phyloP scores from a whole-genome alignment of 2,113 vertebrate species.

The Chaenocephalus aceratus region DNA sequence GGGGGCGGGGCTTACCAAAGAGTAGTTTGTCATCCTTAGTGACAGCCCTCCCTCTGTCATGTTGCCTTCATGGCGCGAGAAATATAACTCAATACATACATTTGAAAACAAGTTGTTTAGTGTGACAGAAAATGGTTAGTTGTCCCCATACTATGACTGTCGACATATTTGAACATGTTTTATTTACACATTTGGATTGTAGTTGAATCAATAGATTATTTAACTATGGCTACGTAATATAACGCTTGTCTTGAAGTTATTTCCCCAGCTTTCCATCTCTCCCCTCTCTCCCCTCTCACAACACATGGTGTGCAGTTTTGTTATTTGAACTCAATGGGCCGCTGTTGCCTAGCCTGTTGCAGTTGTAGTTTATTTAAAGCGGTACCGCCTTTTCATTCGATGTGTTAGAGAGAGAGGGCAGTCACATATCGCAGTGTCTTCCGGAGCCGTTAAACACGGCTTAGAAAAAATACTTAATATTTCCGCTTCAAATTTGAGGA shows the following conservation, averaged over 20 bases:
- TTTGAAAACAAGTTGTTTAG: not conserved
- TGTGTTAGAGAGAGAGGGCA: not conserved
- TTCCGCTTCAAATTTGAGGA: not conserved
- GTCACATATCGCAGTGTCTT: conserved; percentile 45
- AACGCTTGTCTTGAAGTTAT: rapidly evolving
- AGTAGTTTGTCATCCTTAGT: no score
- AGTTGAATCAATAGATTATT: rapidly evolving
- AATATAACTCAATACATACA: no score
- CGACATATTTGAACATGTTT: not conserved
- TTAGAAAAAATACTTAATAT: rapidly evolving
- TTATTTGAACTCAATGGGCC: conserved; percentile 46
- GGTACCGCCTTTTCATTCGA: conserved; percentile 33
- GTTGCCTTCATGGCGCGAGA: no score
- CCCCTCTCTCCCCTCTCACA: rapidly evolving
- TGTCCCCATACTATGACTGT: not conserved
- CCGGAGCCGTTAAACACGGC: not conserved
- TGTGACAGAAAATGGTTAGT: rapidly evolving
- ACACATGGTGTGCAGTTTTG: conserved; percentile 30
- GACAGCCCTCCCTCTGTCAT: no score
- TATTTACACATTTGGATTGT: not conserved
- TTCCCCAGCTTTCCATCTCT: rapidly evolving
- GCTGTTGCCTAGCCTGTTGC: conserved; percentile 56
- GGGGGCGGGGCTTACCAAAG: no score
- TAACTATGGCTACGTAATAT: rapidly evolving
- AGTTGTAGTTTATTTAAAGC: conserved; percentile 4